These are phyloP conservation scores for Callocephalon fimbriatum DNA, from an alignment of 2,113 vertebrate genomes.

Conservation along the genomic window DNA sequence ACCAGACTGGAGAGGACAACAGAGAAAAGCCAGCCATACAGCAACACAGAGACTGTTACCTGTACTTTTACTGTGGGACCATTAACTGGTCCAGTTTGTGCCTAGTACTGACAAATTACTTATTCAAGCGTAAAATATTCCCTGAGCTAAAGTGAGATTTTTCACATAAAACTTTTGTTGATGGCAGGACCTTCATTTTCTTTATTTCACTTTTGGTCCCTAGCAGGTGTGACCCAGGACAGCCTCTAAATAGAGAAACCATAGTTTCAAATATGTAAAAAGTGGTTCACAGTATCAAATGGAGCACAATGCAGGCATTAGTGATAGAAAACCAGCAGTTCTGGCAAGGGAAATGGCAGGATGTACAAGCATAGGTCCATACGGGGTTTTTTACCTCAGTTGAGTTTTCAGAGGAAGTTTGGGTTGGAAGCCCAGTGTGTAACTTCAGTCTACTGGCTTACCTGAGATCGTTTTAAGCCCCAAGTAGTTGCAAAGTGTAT, in stretches of 20 bases:
- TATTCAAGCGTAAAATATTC: background rate
- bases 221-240: background rate
- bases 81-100: background rate
- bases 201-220: background rate
- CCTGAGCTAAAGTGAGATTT: background rate
- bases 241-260: background rate
- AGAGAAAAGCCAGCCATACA: background rate
- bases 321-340: background rate
- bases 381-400: fast-evolving
- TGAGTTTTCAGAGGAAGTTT: background rate
- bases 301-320: background rate
- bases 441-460: background rate
- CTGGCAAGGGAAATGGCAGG: background rate
- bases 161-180: background rate
- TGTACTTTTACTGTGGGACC: background rate
- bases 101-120: background rate
- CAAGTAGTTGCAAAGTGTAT: background rate
- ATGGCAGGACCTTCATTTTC: background rate
- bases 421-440: background rate
- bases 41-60: background rate
- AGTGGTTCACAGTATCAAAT: background rate
- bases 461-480: background rate
- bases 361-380: background rate
- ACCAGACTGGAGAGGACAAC: background rate
- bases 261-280: background rate